These are phyloP conservation scores for Drosophila pectinifera DNA, from an alignment of 1,140 invertebrate species.

Conservation along the genomic window DNA sequence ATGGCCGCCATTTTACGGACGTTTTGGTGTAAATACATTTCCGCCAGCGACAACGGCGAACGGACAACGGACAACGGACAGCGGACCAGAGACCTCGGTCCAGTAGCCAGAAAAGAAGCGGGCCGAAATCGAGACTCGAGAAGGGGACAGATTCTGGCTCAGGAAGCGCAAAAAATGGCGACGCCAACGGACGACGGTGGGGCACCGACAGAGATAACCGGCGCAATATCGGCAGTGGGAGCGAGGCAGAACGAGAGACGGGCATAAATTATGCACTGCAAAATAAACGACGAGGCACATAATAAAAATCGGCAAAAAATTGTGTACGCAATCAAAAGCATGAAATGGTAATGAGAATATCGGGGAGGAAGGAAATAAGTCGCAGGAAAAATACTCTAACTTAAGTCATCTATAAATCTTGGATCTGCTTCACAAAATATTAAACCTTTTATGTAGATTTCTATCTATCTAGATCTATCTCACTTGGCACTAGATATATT, in stretches of 20 bases:
- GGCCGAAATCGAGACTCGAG: constrained; percentile 4
- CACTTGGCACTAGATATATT: too few relatives aligned
- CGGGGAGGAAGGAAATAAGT: constrained; percentile 3
- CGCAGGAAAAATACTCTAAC: constrained; percentile 10
- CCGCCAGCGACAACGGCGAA: constrained; percentile 51
- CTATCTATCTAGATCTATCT: too few relatives aligned
- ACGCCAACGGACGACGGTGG: constrained; percentile 50
- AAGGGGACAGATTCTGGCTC: constrained; percentile 40
- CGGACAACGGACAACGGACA: constrained; percentile 4
- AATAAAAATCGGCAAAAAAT: constrained; percentile 80
- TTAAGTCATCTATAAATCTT: too few relatives aligned
- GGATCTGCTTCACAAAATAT: too few relatives aligned
- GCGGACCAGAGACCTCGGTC: constrained; percentile 15
- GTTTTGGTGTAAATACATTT: constrained; percentile 81
- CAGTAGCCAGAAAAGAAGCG: constrained; percentile 36
- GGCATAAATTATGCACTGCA: constrained; percentile 81
- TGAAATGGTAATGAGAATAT: constrained; percentile 54
- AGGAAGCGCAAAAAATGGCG: constrained; percentile 77
- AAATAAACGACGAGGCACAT: constrained; percentile 74
- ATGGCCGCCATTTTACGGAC: constrained; percentile 81
- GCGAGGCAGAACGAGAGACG: constrained; percentile 9
- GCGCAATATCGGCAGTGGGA: neutral
- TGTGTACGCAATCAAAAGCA: constrained; percentile 76
- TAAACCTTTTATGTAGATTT: too few relatives aligned
- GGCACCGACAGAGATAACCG: constrained; percentile 22